Evolutionary conservation across 2,797 vertebrate species (phyloP), one percentile per base, ranked within the genome.

Genomic region (Parambassis ranga): DNA sequence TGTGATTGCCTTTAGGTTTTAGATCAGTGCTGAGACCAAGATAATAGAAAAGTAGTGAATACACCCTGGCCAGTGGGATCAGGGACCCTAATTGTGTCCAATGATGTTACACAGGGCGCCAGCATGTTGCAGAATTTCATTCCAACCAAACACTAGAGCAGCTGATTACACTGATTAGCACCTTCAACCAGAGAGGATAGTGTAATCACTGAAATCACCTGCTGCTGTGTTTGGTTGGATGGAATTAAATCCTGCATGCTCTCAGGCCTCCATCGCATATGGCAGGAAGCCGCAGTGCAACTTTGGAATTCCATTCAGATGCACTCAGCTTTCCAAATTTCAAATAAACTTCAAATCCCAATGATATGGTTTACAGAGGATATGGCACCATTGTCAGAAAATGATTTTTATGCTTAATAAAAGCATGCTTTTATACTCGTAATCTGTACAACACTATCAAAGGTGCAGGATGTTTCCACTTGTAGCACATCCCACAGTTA

Each of bases 161-260:
- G 44, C 38, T 53, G 71, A 78, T 75, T 66, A 57, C 61, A 70
- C 68, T 59, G 69, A 79, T 79, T 55, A 77, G 50, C 31, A 65
- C 51, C 41, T 77, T 67, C 55, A 77, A 50, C 64, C 52, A 44
- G 47, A 65, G 51, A 65, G 38, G 10, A 36, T 53, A 37, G 27
- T 59, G 39, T 62, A 74, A 74, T 76, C 62, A 71, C 53, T 65
- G 26, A 61, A 71, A 73, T 79, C 62, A 74, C 42, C 76, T 74
- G 72, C 69, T 50, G 42, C 46, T 50, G 57, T 46, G 68, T 73
- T 76, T 56, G 50, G 59, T 27, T 62, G 50, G 38, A 61, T 62
- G 50, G 38, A 61, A 48, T 48, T n/a, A 60, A 64, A 70, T 44
- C 46, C 28, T 27, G 37, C 24, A 52, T 46, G 42, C 43, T 51